These are phyloP conservation scores for Tromatobia lineatoria DNA, from an alignment of 2,888 invertebrate species.

Conservation along the genomic window DNA sequence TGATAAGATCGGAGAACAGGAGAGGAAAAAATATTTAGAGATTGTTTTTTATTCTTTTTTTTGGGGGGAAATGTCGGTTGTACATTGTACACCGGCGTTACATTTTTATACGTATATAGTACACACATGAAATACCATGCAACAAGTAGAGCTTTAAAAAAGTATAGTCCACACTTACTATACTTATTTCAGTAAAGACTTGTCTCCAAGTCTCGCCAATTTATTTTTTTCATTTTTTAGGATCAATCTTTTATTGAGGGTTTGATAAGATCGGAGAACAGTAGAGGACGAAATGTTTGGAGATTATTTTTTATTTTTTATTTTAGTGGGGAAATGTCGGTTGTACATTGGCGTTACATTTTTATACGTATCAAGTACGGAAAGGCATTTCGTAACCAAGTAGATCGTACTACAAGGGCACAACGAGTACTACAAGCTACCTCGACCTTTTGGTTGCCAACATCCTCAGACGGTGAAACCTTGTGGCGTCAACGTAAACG, in stretches of 20 bases:
- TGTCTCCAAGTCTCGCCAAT: background rate
- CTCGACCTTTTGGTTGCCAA: constrained; percentile 32
- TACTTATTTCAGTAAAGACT: constrained; percentile 5
- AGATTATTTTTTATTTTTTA: background rate
- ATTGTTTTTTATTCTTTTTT: no score
- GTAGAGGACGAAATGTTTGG: background rate
- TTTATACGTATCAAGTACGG: background rate
- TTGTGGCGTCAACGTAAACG: constrained; percentile 42
- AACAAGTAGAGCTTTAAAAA: background rate
- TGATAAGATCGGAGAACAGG: background rate
- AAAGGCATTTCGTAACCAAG: background rate
- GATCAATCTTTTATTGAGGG: background rate
- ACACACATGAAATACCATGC: background rate
- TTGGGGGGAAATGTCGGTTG: no score
- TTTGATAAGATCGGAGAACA: background rate
- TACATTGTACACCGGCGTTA: no score
- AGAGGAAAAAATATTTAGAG: background rate
- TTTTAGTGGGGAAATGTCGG: background rate
- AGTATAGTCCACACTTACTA: background rate
- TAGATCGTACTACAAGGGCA: background rate
- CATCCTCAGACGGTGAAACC: constrained; percentile 39
- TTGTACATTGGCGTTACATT: background rate
- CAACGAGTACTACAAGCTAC: constrained; percentile 14
- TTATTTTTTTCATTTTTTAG: background rate
- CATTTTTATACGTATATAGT: background rate